Percentiles rank a stretch among this genome's conserved stretches.
These are phyloP conservation scores for Ochotona princeps DNA, from an alignment of 2,113 vertebrate genomes.

Conservation along the genomic window DNA sequence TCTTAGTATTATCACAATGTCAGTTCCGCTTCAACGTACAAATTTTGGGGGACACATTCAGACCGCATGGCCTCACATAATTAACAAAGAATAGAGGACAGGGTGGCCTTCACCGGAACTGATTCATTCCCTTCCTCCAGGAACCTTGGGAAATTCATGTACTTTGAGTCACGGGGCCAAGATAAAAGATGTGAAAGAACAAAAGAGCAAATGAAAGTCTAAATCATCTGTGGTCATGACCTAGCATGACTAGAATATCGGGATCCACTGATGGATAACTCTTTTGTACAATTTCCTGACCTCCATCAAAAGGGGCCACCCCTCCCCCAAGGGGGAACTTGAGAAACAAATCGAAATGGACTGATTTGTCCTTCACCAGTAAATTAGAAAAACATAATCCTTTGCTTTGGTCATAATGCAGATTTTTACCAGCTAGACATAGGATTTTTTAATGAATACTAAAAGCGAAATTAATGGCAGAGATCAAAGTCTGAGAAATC, in stretches of 20 bases:
- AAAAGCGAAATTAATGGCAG: not conserved
- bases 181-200: not conserved
- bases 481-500: constrained; percentile 19
- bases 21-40: not conserved
- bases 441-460: not conserved
- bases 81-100: not conserved
- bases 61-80: not conserved
- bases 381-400: not conserved
- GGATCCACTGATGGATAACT: not conserved
- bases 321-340: not conserved
- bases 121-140: not conserved
- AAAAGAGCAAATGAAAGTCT: not conserved
- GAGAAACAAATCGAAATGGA: not conserved
- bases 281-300: not conserved
- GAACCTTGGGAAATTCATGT: not conserved
- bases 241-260: not conserved
- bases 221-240: not conserved
- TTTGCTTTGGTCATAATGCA: not conserved
- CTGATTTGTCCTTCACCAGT: not conserved
- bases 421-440: not conserved
- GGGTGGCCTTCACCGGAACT: not conserved
- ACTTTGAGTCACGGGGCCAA: not conserved
- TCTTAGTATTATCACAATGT: not conserved
- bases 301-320: not conserved
- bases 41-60: not conserved